Evolutionary conservation across 2,797 vertebrate genomes (phyloP), one percentile per base, ranked within the genome.

Genomic region (Oophaga sylvatica): DNA sequence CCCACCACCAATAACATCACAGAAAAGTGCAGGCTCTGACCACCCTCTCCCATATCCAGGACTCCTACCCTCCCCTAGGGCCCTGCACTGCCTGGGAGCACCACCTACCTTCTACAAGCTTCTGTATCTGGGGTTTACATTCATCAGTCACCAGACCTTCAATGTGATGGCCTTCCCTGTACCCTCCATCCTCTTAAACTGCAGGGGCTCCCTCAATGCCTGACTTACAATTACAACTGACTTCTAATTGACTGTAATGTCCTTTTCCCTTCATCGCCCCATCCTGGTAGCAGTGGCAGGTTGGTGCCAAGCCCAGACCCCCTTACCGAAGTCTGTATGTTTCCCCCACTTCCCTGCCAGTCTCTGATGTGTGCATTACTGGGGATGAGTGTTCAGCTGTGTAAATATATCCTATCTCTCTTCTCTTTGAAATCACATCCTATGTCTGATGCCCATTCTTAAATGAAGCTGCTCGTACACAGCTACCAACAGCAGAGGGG

Each of bases 371-470:
- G 71, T 89, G 84, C 73, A 86, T 86, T 89, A 89, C 80, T 79
- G 80, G 73, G 84, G 63, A 83, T 86, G 84, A 86, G 83, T 89
- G 80, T 83, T 86, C 71, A 83, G 80, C 73, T 86, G 57, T 89
- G 88, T 89, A 89, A 89, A 89, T 87, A 89, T 89, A 89, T 83
- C 65, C 19, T 80, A 71, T 77, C 15, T 86, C 56, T 81, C 79
- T 88, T 86, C 56, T 81, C 76, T 83, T 86, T 86, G 56, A 83
- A 73, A 63, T 83, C 56, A 83, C 62, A 10, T 73, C 29, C 56
- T 16, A 56, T 41, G 65, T 77, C 79, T 89, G 79, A 59, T 79
- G 75, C 29, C 79, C 29, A 26, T 86, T 89, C 78, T 85, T 85
- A 67, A 81, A 81, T 81, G 65, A 81, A 81, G 60, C 79, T 65